Percentiles rank a stretch among this genome's conserved stretches.
Evolutionary conservation across 2,113 vertebrate genomes (phyloP).

Genomic region (Apaloderma vittatum): DNA sequence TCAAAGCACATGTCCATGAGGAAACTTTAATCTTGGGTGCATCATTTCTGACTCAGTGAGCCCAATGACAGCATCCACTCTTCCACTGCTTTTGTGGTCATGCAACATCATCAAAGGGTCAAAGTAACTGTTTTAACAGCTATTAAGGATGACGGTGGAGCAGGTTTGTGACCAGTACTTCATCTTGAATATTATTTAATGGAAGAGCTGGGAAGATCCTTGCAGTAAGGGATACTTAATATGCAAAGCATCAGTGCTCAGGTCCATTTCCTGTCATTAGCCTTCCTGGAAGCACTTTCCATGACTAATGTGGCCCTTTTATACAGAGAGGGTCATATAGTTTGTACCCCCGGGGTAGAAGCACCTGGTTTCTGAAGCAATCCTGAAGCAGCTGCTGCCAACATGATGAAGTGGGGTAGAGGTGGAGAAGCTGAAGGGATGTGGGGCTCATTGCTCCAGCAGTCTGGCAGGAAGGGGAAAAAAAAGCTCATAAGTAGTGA

Average conservation of each 20-base stretch:
- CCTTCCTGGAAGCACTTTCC: constrained; percentile 17
- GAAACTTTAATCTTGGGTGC: neutral
- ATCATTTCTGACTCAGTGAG: rapidly evolving
- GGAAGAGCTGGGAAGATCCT: neutral
- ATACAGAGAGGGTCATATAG: neutral
- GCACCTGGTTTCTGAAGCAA: neutral
- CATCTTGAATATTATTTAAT: constrained; percentile 17
- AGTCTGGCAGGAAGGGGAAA: neutral
- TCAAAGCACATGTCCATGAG: neutral
- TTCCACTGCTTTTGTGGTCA: neutral
- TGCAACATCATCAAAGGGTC: neutral
- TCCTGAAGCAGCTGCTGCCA: neutral
- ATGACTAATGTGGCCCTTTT: neutral
- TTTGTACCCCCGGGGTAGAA: neutral
- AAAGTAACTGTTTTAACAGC: neutral
- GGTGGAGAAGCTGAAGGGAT: neutral
- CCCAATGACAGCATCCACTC: neutral
- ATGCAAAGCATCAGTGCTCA: neutral
- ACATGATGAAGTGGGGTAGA: rapidly evolving
- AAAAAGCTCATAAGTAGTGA: neutral
- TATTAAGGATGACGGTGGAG: neutral
- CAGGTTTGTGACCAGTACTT: neutral
- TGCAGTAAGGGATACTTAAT: neutral
- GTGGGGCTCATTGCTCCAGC: neutral
- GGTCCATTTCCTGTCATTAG: constrained; percentile 41